Evolutionary conservation across 2,888 invertebrate species (phyloP).

Genomic region (Amorpha juglandis): DNA sequence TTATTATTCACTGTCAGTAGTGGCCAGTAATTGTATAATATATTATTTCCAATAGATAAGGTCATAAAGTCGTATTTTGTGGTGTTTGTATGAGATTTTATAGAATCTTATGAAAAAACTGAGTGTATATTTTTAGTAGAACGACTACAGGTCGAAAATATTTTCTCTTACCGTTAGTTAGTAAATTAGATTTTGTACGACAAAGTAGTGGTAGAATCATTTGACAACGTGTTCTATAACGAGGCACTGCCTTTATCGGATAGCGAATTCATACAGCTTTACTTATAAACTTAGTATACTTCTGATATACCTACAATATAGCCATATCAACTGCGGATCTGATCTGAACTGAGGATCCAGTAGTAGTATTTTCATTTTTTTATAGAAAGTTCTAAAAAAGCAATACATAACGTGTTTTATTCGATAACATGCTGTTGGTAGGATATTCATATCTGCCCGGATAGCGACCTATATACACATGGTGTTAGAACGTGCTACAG

Average conservation of each 20-base stretch:
- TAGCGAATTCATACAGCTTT: constrained; percentile 28
- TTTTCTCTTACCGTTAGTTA: constrained; percentile 30
- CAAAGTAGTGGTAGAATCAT: constrained; percentile 31
- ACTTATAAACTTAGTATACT: neutral
- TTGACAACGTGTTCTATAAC: constrained; percentile 48
- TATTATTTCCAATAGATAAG: constrained; percentile 8
- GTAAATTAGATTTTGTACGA: constrained; percentile 51
- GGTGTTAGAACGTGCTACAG: no score
- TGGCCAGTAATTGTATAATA: neutral
- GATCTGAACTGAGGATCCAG: no score
- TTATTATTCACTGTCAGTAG: neutral
- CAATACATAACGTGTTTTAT: no score
- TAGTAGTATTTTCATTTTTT: no score
- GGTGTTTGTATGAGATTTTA: constrained; percentile 37
- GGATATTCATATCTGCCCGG: no score
- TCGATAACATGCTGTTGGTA: no score
- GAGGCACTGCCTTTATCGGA: constrained; percentile 52
- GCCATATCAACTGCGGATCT: no score
- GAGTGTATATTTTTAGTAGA: constrained; percentile 43
- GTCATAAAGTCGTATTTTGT: constrained; percentile 23
- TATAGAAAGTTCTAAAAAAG: no score
- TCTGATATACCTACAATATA: neutral
- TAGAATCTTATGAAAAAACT: constrained; percentile 39
- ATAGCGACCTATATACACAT: no score
- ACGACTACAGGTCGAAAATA: constrained; percentile 27